phyloP scores from a whole-genome alignment of 2,888 invertebrate genomes.

The Sturmia bella region DNA sequence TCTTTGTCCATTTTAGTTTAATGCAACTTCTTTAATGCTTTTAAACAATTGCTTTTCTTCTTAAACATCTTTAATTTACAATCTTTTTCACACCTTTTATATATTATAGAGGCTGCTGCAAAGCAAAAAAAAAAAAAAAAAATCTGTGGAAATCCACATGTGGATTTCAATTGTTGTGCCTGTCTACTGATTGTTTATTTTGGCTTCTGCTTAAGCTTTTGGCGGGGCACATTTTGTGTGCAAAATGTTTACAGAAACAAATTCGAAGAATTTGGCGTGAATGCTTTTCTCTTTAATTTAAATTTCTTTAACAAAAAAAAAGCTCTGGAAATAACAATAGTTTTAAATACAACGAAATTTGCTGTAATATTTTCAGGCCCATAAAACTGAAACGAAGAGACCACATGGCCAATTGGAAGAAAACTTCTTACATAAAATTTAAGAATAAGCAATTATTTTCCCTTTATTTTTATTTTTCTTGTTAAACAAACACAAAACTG shows the following conservation, averaged over 20 bases:
- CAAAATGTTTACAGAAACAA: conserved; percentile 56
- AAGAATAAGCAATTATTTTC: no score
- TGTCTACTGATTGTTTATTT: conserved; percentile 46
- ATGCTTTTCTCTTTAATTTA: conserved; percentile 19
- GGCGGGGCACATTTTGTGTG: conserved; percentile 44
- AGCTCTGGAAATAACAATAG: neutral
- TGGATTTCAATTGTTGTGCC: neutral
- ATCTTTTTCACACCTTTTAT: conserved; percentile 51
- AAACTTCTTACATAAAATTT: no score
- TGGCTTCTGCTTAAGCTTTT: conserved; percentile 39
- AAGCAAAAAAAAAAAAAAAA: neutral
- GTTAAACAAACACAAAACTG: no score
- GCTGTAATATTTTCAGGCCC: neutral
- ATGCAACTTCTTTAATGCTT: conserved; percentile 39
- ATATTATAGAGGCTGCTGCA: conserved; percentile 23
- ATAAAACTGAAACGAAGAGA: neutral
- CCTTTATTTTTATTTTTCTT: no score
- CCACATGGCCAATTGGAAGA: conserved; percentile 27
- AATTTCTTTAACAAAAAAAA: neutral
- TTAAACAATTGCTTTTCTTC: neutral
- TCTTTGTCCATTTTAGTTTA: conserved; percentile 15
- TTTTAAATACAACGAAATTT: neutral
- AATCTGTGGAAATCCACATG: conserved; percentile 5
- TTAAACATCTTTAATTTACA: conserved; percentile 21
- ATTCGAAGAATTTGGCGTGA: conserved; percentile 56